Conservation (phyloP, 2,888 invertebrate species). For the Sphaerophoria rueppellii region DNA sequence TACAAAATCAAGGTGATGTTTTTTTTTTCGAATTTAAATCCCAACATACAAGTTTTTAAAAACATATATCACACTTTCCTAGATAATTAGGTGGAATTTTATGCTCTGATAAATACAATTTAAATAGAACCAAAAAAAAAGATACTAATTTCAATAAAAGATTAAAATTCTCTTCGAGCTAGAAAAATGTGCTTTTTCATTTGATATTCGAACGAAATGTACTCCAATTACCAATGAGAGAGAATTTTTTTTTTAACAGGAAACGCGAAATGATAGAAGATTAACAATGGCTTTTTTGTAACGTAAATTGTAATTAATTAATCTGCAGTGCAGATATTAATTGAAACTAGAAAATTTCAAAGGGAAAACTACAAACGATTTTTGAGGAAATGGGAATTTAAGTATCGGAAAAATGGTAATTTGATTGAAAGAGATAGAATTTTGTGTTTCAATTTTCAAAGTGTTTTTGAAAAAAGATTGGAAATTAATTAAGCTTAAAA, state of each 20-base stretch:
- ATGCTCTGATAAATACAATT: not conserved
- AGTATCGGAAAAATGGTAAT: not conserved
- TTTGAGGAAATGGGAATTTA: not conserved
- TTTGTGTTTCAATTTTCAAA: not conserved
- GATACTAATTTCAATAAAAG: conserved; percentile 21
- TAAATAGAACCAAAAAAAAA: conserved; percentile 5
- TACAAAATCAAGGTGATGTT: conserved; percentile 27
- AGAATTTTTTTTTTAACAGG: not conserved
- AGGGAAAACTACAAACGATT: not conserved
- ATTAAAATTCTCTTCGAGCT: conserved; percentile 1
- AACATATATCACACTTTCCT: not conserved
- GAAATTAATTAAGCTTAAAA: not conserved
- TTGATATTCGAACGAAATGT: conserved; percentile 6
- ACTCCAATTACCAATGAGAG: conserved; percentile 26
- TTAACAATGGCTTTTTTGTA: not conserved
- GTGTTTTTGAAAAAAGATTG: not conserved
- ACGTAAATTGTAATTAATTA: conserved; percentile 30
- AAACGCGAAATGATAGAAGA: not conserved
- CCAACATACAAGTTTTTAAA: not conserved
- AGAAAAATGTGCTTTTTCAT: not conserved
- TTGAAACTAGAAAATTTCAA: not conserved
- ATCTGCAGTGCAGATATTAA: not conserved
- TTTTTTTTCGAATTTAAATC: not conserved
- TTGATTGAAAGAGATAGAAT: not conserved
- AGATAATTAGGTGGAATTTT: not conserved